Base-by-base conservation (phyloP, 2,888 invertebrate genomes). In the Hesperia comma region DNA sequence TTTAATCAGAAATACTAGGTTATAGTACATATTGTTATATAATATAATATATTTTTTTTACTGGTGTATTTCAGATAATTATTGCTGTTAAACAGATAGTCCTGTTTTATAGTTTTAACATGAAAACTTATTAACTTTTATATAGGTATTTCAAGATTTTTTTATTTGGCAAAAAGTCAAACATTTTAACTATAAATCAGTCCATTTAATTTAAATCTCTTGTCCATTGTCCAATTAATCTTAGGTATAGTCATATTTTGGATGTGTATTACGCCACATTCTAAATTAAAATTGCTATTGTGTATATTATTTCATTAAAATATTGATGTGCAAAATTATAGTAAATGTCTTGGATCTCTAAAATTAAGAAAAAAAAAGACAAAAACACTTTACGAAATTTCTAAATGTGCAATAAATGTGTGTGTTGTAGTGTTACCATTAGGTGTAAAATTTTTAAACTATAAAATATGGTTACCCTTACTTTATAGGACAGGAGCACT, bases 391-490 rank as follows among this genome's bases (percentile, higher is more conserved):
- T 91, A 91, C 83, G 85, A 90, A 93, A 90, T 90, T 92, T 93
- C 93, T 93, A 91, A 92, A 92, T 93, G 93, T 93, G 93, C 93
- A 93, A 93, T 93, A 93, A 92, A 89, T 92, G 90, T 92, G 93
- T 93, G 92, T 93, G 93, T 93, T 88, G 92, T 93, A 93, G 93
- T 92, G 88, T 92, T 92, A 91, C 90, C 90, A 85, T 92, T 92
- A 92, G 91, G 92, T 89, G 86, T 92, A 90, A 90, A 89, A 88
- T 79, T 84, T 83, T 86, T 72, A 79, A 83, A 84, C 85, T 83
- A 75, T 75, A 79, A 80, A 84, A 77, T 86, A 84, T 84, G 77
- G 78, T 76, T 77, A 78, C 75, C 72, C 62, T 53, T 69, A 66
- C 62, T 68, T 70, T 61, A 68, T 68, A 71, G 72, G 68, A 70